Evolutionary conservation across 2,797 vertebrate species (phyloP).

Genomic region (Microtus agrestis): DNA sequence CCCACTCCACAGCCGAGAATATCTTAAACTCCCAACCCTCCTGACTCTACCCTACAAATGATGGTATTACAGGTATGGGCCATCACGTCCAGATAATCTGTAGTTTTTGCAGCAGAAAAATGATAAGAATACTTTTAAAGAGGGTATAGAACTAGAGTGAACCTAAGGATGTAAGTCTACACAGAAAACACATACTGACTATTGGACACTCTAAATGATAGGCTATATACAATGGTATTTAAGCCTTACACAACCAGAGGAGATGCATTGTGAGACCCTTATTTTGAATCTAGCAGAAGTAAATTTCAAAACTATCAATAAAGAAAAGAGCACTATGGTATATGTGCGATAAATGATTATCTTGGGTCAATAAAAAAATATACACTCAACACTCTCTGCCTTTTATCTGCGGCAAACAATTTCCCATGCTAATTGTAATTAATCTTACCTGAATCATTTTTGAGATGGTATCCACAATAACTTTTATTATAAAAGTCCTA

Average conservation of each 20-base stretch:
- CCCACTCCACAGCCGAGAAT: neutral
- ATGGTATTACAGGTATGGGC: neutral
- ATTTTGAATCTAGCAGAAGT: conserved; percentile 32
- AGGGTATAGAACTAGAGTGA: neutral
- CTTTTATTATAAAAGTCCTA: neutral
- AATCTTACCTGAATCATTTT: conserved; percentile 23
- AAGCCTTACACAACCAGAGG: neutral
- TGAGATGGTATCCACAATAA: neutral
- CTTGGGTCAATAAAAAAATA: neutral
- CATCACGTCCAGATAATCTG: neutral
- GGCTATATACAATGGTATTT: neutral
- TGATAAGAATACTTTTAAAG: neutral
- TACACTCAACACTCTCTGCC: neutral
- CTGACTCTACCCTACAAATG: neutral
- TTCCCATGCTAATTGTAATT: neutral
- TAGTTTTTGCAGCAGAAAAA: neutral
- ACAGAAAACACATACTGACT: neutral
- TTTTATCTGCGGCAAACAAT: conserved; percentile 25
- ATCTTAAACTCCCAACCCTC: neutral
- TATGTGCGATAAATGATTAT: neutral
- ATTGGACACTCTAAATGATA: neutral
- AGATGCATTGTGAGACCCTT: neutral
- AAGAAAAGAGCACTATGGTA: neutral
- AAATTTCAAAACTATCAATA: conserved; percentile 23
- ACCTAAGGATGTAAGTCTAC: neutral